Evolutionary conservation across 2,797 vertebrate genomes (phyloP).

Genomic region (Myiothlypis coronata): DNA sequence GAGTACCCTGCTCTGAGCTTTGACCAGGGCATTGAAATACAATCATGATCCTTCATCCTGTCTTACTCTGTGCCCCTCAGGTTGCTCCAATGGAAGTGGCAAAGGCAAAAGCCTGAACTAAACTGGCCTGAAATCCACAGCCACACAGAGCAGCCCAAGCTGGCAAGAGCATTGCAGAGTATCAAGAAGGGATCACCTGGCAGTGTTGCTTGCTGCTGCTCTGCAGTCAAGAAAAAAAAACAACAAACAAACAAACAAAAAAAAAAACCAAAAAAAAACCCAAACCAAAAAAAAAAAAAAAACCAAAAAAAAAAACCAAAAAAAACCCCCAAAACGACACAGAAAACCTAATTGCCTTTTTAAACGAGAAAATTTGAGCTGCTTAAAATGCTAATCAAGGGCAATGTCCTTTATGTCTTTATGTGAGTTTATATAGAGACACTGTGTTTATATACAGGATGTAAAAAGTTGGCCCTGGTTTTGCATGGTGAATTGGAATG

Average conservation of each 20-base stretch:
- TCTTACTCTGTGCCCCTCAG: background rate
- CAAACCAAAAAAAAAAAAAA: no score
- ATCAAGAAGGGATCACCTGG: background rate
- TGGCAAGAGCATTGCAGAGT: background rate
- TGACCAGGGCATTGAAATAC: accelerated
- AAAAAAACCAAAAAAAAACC: background rate
- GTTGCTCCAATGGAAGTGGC: no score
- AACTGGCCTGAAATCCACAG: background rate
- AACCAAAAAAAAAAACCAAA: background rate
- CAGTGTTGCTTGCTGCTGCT: background rate
- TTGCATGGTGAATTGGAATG: accelerated
- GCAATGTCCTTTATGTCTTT: background rate
- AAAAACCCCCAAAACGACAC: background rate
- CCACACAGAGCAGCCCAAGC: background rate
- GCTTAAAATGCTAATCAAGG: background rate
- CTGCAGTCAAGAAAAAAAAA: background rate
- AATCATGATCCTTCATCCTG: background rate
- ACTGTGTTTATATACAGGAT: accelerated
- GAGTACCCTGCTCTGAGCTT: background rate
- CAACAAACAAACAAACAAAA: no score
- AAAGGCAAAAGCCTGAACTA: background rate
- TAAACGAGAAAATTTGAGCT: background rate
- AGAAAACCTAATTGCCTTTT: background rate
- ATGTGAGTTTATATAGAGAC: background rate
- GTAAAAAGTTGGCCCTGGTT: background rate